Base-by-base conservation (phyloP, 1,140 invertebrate genomes). In the Drosophila repletoides region DNA sequence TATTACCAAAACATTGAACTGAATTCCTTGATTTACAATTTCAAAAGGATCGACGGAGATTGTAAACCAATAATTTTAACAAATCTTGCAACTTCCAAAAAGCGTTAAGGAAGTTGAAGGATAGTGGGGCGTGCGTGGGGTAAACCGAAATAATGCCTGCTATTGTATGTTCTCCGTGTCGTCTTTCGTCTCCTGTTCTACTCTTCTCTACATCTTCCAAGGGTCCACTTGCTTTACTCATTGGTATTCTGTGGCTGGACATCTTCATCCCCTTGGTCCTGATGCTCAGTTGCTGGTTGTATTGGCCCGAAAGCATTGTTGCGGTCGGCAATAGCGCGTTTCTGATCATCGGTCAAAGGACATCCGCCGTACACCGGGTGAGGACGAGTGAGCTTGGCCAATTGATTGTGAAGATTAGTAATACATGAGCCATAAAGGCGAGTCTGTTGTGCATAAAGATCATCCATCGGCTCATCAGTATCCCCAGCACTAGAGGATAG, bases 281-380 rank as follows among this genome's bases (percentile, higher is more conserved):
- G 29, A 19, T 10, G 24, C 2, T 12, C 36, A 22, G 19, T 14
- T 12, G 41, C 58, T n/a, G 1, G 17, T 1, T 4, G 34, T 10
- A 0, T 14, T 26, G 4, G 36, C 26, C 0, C 31, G 34, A 33
- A 58, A 31, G n/a, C 7, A 36, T 31, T 52, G 9, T 38, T 61
- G 9, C 46, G 38, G 5, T 46, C 26, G 12, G 38, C 38, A 24
- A 67, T 67, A 7, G 59, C 74, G 9, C 34, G 46, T 22, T 76
- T 76, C 46, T 77, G 45, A 12, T 76, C 74, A n/a, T 76, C 74
- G 10, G 74, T 72, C 15, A 76, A 1, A 6, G 74, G 46, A 7
- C 56, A 29, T n/a, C 12, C 52, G 22, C 56, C 56, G n/a, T 52
- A 52, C 15, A 31, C 17, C 2, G 56, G 31, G 4, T 34, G 53